Conservation (phyloP, 2,888 invertebrate species). For the Drepana falcataria region DNA sequence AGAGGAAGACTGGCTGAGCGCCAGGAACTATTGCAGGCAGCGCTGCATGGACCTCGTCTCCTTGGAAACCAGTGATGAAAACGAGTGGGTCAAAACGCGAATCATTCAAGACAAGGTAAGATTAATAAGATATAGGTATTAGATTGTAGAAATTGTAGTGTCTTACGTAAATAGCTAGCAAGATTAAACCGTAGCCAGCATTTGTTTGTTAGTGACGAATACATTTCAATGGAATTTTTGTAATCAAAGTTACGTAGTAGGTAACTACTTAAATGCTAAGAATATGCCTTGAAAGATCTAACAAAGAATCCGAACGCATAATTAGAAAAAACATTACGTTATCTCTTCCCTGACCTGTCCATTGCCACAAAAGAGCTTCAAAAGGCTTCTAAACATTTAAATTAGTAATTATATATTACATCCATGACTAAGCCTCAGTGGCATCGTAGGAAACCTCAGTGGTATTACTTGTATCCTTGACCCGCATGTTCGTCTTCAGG, state of each 20-base stretch:
- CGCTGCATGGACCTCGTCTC: slow-evolving; percentile 94
- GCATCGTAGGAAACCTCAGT: slow-evolving; percentile 3
- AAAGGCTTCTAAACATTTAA: background rate
- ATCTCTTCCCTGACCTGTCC: background rate
- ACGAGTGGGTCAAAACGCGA: slow-evolving; percentile 90
- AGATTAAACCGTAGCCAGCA: too few species aligned
- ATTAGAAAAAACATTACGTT: background rate
- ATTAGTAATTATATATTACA: slow-evolving; percentile 5
- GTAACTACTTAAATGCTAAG: background rate
- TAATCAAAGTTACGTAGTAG: too few species aligned
- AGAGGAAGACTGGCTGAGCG: slow-evolving; percentile 91
- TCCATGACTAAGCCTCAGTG: slow-evolving; percentile 4
- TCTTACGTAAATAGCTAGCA: too few species aligned
- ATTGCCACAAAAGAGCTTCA: background rate
- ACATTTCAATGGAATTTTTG: too few species aligned
- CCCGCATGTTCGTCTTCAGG: slow-evolving; percentile 22
- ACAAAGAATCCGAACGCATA: background rate
- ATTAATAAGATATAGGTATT: too few species aligned
- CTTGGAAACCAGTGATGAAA: slow-evolving; percentile 90
- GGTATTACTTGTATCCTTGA: slow-evolving; percentile 28
- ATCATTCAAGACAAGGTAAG: slow-evolving; percentile 87
- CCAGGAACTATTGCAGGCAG: slow-evolving; percentile 91
- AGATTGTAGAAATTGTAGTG: too few species aligned
- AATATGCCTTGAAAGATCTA: background rate
- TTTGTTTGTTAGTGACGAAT: too few species aligned